Evolutionary conservation across 2,888 invertebrate species (phyloP), one percentile per base, ranked within the genome.

Genomic region (Cactoblastis cactorum): DNA sequence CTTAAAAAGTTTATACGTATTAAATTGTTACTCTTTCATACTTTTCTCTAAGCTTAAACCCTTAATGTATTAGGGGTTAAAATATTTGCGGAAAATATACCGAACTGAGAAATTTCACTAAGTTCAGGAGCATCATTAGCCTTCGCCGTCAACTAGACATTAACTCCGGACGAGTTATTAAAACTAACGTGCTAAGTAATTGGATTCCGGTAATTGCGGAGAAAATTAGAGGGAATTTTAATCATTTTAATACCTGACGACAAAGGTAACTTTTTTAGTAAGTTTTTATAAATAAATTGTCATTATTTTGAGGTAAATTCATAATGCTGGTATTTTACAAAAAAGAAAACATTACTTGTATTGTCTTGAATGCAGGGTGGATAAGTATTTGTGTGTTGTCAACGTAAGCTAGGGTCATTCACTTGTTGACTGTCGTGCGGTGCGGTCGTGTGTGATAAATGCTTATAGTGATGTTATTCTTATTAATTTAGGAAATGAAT

Each of bases 181-280:
- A 41, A 41, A 41, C 39, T 41, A 41, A 41, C 39, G 39, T n/a
- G 39, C 39, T 41, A 41, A n/a, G n/a, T n/a, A n/a, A 41, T 41
- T 41, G 22, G 22, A 41, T 12, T 22, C 1, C 39, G 22, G 39
- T 41, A 41, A 41, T 41, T 22, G 11, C 12, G 2, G 12, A 22
- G 39, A 22, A 41, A 41, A 41, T 41, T 11, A n/a, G 39, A 22
- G 5, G 22, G n/a, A 12, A 22, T 41, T 22, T 41, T 41, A 12
- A 22, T 41, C 39, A 12, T 41, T 41, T 41, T 22, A 37, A 17
- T 17, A 1, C 12, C 33, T 3, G 28, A 6, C 28, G 28, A 28
- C 28, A 8, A 28, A 28, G 28, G 9, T 6, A 4, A 22, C 3
- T 6, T 2, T 28, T 9, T 28, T 28, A 28, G 28, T 28, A 4